phyloP scores from a whole-genome alignment of 2,113 vertebrate genomes.

The Myotis yumanensis region DNA sequence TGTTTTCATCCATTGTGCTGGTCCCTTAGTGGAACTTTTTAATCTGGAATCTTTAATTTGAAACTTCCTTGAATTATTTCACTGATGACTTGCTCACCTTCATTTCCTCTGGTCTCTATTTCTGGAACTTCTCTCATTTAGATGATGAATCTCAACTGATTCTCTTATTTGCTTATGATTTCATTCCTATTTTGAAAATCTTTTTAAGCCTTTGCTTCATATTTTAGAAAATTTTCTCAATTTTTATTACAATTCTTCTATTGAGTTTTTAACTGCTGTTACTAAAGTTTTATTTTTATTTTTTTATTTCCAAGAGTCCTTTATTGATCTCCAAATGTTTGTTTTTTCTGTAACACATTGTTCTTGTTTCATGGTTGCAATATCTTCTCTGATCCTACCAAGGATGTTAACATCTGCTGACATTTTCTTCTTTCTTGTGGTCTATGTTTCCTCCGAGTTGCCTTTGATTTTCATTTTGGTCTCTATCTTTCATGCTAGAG shows the following conservation, averaged over 20 bases:
- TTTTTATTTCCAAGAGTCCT: neutral
- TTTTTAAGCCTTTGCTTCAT: neutral
- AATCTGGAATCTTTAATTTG: neutral
- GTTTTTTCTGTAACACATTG: neutral
- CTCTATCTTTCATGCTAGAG: neutral
- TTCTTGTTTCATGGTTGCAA: neutral
- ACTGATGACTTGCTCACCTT: neutral
- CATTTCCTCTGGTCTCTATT: neutral
- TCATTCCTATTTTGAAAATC: neutral
- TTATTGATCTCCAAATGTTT: neutral
- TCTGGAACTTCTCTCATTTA: neutral
- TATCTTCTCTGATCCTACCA: neutral
- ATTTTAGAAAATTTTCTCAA: constrained; percentile 8
- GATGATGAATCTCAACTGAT: neutral
- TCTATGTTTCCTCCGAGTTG: neutral
- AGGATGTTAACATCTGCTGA: neutral
- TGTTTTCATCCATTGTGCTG: neutral
- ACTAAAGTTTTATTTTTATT: neutral
- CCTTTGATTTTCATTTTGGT: neutral
- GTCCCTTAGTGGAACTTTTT: neutral
- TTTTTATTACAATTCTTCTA: neutral
- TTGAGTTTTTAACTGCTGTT: neutral
- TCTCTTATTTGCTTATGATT: neutral
- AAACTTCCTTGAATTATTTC: neutral
- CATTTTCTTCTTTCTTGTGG: neutral